Percentiles rank a stretch among this genome's conserved stretches.
These are phyloP conservation scores for Cynopterus sphinx DNA, from an alignment of 2,797 vertebrate species.

Conservation along the genomic window DNA sequence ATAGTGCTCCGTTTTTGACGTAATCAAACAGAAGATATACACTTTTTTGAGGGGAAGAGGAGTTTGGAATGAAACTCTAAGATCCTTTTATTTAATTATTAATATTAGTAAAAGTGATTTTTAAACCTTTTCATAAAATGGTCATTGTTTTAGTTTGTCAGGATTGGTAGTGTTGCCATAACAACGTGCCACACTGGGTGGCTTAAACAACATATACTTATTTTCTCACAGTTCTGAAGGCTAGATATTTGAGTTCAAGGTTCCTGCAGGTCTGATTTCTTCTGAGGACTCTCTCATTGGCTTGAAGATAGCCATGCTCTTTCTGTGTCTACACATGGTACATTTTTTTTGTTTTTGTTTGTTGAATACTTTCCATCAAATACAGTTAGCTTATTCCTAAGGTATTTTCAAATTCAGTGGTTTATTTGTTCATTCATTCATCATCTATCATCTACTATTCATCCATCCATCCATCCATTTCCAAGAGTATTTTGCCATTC, in stretches of 20 bases:
- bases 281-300: not conserved
- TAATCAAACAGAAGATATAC: not conserved
- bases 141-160: not conserved
- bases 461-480: not conserved
- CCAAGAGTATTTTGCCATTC: not conserved
- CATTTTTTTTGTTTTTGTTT: not conserved
- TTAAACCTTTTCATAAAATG: not conserved
- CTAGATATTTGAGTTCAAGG: not conserved
- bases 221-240: not conserved
- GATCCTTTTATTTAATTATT: not conserved
- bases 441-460: not conserved
- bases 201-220: not conserved
- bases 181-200: not conserved
- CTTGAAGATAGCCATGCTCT: not conserved
- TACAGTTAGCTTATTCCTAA: not conserved
- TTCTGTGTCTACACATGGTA: not conserved
- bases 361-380: not conserved
- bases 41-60: not conserved
- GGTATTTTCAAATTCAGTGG: not conserved
- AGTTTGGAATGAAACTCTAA: not conserved
- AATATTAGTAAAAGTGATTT: not conserved
- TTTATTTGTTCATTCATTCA: not conserved
- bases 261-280: not conserved
- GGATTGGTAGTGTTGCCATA: not conserved
- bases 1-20: not conserved